Evolutionary conservation across 2,113 vertebrate genomes (phyloP), one percentile per base, ranked within the genome.

Genomic region (Sorex araneus): DNA sequence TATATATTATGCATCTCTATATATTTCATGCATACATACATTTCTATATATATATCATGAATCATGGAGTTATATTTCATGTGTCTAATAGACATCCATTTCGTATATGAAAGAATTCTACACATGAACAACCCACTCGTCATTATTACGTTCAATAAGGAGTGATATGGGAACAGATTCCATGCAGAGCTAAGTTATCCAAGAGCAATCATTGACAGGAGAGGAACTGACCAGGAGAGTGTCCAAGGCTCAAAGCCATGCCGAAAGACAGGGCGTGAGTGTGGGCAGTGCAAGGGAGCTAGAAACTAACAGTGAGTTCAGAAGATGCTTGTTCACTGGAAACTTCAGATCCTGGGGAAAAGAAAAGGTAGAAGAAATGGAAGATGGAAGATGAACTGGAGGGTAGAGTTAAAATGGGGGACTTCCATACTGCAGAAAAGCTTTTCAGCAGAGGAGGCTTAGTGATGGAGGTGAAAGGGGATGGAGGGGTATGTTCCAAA

Each of bases 401-500:
- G 21, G 21, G 0, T 23, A 15, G 25, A 64, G 27, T 32, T 54
- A 18, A 47, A 12, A 47, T 0, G 28, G n/a, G 19, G 32, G 28
- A 9, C 47, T 47, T 75, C 36, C 27, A 6, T 30, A 16, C 50
- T 73, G 71, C 36, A 21, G 25, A 21, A 64, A 43, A 3, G 3
- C 9, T 36, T 57, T 73, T 27, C 6, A 32, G n/a, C 12, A 15
- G 13, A 77, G 23, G 18, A 34, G 18, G 3, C 2, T 67, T 54
- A 25, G 19, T 3, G 25, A 21, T 1, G 2, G 1, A 36, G 15
- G 13, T 40, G 45, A 23, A 40, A n/a, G 28, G 6, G 9, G 28
- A 3, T 4, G 1, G 67, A 75, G 54, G n/a, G 0, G 0, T 27
- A 47, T 28, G 6, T 10, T 13, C 1, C n/a, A 64, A 50, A 43